These are phyloP conservation scores for Zingel zingel DNA, from an alignment of 2,113 vertebrate species.

Conservation along the genomic window DNA sequence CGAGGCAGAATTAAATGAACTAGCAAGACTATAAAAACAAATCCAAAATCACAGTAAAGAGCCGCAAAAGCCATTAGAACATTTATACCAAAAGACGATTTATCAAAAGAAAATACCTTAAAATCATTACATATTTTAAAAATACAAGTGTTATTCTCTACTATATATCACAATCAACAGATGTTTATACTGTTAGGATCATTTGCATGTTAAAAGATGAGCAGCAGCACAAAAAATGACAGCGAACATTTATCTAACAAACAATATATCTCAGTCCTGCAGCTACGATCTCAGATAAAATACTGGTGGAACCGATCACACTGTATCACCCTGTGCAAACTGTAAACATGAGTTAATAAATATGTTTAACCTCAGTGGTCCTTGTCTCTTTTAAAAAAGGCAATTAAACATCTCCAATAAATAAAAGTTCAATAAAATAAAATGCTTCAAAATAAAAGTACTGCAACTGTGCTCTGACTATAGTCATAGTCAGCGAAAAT, in stretches of 20 bases:
- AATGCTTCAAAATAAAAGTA: not conserved
- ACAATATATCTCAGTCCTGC: conserved; percentile 12
- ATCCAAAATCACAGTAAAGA: not conserved
- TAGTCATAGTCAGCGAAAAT: not conserved
- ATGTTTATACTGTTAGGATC: not conserved
- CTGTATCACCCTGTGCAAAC: not conserved
- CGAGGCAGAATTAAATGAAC: not conserved
- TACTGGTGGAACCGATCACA: not conserved
- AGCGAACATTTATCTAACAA: not conserved
- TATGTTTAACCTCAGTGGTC: not conserved
- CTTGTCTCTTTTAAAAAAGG: not conserved
- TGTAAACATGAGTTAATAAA: conserved; percentile 19
- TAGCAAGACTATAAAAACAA: not conserved
- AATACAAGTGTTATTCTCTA: not conserved
- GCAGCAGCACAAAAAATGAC: not conserved
- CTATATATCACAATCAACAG: not conserved
- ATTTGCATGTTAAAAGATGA: conserved; percentile 9
- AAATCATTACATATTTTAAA: not conserved
- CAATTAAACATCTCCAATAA: not conserved
- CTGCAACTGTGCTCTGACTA: too few species aligned
- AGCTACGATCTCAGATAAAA: conserved; percentile 27
- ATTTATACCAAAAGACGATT: not conserved
- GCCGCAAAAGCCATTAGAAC: not conserved
- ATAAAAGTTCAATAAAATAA: not conserved
- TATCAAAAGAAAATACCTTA: not conserved